These are phyloP conservation scores for Mythimna lalbum DNA, from an alignment of 2,888 invertebrate genomes.

Conservation along the genomic window DNA sequence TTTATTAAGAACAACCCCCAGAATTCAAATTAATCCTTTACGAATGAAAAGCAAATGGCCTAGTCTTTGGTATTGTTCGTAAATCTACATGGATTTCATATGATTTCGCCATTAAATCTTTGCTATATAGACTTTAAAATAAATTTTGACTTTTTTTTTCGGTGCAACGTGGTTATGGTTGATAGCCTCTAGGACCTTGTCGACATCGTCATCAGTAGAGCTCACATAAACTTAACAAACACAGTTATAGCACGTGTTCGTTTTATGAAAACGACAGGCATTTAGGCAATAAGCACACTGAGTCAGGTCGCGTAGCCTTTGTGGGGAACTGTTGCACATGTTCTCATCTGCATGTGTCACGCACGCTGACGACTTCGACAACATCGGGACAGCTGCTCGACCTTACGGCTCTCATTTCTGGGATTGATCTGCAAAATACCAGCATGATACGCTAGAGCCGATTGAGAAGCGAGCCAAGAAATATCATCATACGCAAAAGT, in stretches of 20 bases:
- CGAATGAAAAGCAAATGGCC: background rate
- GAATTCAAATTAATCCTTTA: background rate
- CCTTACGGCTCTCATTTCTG: too few species aligned
- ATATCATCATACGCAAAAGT: too few species aligned
- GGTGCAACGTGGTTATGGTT: too few species aligned
- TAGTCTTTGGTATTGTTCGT: too few species aligned
- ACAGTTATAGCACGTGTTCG: conserved; percentile 15
- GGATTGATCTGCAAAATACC: too few species aligned
- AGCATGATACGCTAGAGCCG: too few species aligned
- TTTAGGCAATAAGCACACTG: conserved; percentile 10
- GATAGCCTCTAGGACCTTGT: background rate
- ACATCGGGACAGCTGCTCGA: too few species aligned
- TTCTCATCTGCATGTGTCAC: conserved; percentile 4
- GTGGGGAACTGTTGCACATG: conserved; percentile 14
- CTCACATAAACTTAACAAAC: background rate
- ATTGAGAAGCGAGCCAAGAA: too few species aligned
- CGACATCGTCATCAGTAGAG: background rate
- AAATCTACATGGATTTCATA: too few species aligned
- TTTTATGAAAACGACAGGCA: conserved; percentile 5
- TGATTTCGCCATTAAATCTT: too few species aligned
- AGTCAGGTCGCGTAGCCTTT: conserved; percentile 32
- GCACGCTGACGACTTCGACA: background rate
- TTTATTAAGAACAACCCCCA: conserved; percentile 19
- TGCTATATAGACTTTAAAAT: too few species aligned
- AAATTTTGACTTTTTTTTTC: too few species aligned